Base-by-base conservation (phyloP, 1,140 invertebrate species). In the Cryptotermes secundus region DNA sequence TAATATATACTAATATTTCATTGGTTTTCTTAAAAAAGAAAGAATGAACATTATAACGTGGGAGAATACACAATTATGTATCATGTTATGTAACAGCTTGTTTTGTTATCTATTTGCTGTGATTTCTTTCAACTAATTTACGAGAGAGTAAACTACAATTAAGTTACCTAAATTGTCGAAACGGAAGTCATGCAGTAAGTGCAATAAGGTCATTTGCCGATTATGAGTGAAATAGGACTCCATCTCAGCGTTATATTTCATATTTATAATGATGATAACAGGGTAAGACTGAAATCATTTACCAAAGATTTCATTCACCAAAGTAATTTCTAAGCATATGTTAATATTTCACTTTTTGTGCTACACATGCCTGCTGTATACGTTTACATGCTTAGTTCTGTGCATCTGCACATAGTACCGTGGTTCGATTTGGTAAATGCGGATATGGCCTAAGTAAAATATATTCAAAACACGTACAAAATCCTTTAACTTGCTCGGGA, bases 271-370 rank as follows among this genome's bases (percentile, higher is more conserved):
- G 6, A 72, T n/a, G n/a, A 72, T 9, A 72, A 72, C 59, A 72
- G 59, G 59, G 59, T 72, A 72, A 72, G 59, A 72, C n/a, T 72
- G 59, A 26, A 72, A 72, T 31, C 59, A 72, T 72, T 31, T 72
- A 72, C 59, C 59, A 72, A 72, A 72, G 59, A 72, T 72, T n/a
- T 31, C n/a, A 72, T n/a, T 6, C 59, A 72, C 59, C 59, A 72
- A 72, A 72, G 59, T 72, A 72, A 72, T 72, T 26, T 72, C 26
- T 72, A 72, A 72, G 2, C 10, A 72, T 72, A 19, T 12, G 31
- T 31, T 31, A 0, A 26, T 16, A 31, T 31, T 72, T 72, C 59
- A 72, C 7, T 72, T 72, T 31, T 31, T n/a, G 16, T 31, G 26
- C n/a, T 7, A n/a, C 2, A n/a, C 59, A 72, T 26, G 26, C 59